Evolutionary conservation across 2,113 vertebrate species (phyloP).

Genomic region (Phocoena sinus): DNA sequence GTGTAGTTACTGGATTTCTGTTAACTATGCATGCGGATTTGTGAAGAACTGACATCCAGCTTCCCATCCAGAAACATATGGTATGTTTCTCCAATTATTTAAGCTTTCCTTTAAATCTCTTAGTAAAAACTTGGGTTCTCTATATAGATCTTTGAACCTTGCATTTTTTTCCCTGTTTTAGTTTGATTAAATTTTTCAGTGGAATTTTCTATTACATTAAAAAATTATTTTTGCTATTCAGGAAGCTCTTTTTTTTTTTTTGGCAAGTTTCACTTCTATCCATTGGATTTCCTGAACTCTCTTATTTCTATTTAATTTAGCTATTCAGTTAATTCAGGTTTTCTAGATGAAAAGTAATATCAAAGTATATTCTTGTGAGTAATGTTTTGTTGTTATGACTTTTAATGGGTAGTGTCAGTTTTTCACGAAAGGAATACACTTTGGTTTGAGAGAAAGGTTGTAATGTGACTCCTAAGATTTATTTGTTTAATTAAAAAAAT

Average conservation of each 20-base stretch:
- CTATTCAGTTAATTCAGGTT: background rate
- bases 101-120: background rate
- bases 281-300: background rate
- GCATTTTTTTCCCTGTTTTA: background rate
- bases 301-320: background rate
- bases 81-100: background rate
- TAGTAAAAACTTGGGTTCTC: background rate
- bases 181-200: background rate
- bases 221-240: background rate
- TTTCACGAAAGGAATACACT: background rate
- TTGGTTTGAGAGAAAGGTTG: background rate
- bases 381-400: background rate
- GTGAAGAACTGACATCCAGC: background rate
- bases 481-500: background rate
- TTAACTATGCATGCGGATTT: background rate
- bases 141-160: background rate
- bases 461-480: background rate
- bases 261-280: background rate
- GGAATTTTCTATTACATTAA: constrained; percentile 5
- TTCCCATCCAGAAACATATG: background rate
- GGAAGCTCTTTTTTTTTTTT: background rate
- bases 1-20: background rate
- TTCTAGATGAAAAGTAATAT: background rate
- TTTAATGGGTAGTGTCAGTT: background rate
- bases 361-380: background rate